phyloP scores from a whole-genome alignment of 2,888 invertebrate species.

The Limnephilus auricula region DNA sequence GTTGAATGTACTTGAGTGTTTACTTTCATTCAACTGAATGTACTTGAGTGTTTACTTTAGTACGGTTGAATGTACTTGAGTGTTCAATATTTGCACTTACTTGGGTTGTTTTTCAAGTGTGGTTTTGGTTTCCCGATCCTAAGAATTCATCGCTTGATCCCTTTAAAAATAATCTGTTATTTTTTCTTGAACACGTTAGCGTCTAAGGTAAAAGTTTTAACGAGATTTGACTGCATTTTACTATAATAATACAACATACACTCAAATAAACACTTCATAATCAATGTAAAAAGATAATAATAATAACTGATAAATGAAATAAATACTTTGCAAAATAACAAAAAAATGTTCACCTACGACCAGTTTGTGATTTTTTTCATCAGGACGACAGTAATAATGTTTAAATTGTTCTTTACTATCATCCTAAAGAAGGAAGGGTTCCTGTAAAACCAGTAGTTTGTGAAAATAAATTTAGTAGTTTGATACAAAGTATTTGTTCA shows the following conservation, averaged over 20 bases:
- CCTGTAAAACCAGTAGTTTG: background rate
- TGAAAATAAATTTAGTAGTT: background rate
- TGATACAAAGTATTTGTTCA: background rate
- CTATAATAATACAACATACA: constrained; percentile 44
- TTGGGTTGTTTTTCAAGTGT: background rate
- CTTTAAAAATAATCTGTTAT: constrained; percentile 67
- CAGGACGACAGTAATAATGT: background rate
- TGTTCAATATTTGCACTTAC: background rate
- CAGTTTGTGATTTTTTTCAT: background rate
- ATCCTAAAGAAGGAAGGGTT: background rate
- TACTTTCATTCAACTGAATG: too few species aligned
- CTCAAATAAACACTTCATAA: constrained; percentile 12
- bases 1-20: background rate
- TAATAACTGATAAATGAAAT: background rate
- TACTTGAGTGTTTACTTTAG: too few species aligned
- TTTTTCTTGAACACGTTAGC: constrained; percentile 67
- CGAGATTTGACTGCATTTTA: constrained; percentile 81
- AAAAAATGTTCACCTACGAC: background rate
- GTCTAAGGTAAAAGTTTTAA: constrained; percentile 74
- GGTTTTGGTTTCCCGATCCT: background rate
- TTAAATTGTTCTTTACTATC: background rate
- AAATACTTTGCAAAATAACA: background rate
- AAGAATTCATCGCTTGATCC: background rate
- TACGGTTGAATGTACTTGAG: background rate
- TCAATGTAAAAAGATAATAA: background rate